Base-by-base conservation (phyloP, 2,113 vertebrate species). In the Ginglymostoma cirratum region DNA sequence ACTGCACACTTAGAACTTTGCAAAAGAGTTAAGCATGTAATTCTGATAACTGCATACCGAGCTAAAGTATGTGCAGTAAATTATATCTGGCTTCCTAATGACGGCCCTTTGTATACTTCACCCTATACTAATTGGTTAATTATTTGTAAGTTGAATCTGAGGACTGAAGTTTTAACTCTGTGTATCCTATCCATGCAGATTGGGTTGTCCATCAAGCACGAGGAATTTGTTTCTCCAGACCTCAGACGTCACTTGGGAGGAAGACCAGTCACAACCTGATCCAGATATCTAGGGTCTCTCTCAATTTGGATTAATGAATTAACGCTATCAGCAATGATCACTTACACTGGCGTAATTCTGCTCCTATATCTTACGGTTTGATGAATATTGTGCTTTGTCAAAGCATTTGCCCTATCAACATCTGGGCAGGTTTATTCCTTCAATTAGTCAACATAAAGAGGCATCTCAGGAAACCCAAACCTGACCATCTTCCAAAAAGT, bases 151-250 rank as follows among this genome's bases (percentile, higher is more conserved):
- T 72, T 24, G 2, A 72, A 48, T 72, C 45, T 72, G 38, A 72
- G 24, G 45, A 27, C 10, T 95, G 45, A 72, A 30, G 27, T 95
- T 95, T 95, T 95, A 70, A 95, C 94, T 70, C 38, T 52, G 23
- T 95, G 14, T 38, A 95, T 95, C 45, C 69, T 95, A 52, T 52
- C 69, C 94, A 52, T 52, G 45, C 69, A 95, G 94, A 24, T 72
- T 72, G 12, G 30, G 23, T 38, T 95, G 10, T 95, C 94, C 38
- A 34, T 72, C 45, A 34, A 27, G 27, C 45, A 70, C 23, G 14
- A 90, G 42, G 45, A 23, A 52, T 95, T 1, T 76, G 67, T 52
- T 45, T 30, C 45, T 52, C 42, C 94, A 76, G 52, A 8, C 24
- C 69, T 52, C n/a, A 72, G 69, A 30, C 27, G 21, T 30, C 27